Conservation (phyloP, 2,113 vertebrate species). For the Halcyon malimbica region DNA sequence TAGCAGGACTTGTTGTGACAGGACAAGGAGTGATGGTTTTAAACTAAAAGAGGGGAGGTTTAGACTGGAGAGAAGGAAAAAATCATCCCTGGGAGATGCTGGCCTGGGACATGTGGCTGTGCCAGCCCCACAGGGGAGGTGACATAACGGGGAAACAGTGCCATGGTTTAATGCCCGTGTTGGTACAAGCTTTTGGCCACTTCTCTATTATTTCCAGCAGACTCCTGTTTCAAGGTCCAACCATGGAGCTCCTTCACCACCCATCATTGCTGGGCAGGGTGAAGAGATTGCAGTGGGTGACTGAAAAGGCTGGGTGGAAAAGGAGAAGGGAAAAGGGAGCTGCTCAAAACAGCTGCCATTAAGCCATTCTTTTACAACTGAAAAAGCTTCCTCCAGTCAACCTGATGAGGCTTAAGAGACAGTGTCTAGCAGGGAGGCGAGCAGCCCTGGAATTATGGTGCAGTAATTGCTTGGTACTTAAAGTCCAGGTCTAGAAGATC, state of each 20-base stretch:
- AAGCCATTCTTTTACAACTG: neutral
- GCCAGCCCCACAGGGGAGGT: neutral
- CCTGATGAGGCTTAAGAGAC: neutral
- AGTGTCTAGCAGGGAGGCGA: neutral
- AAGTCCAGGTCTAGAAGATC: slow-evolving; percentile 42
- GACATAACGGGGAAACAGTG: neutral
- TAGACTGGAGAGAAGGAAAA: neutral
- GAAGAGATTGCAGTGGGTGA: neutral
- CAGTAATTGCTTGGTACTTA: slow-evolving; percentile 63
- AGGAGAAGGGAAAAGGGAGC: neutral
- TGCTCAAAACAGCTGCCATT: neutral
- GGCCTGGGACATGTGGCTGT: neutral
- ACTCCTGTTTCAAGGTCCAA: accelerated
- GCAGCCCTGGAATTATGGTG: slow-evolving; percentile 14
- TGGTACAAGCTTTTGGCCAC: neutral
- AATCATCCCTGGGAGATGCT: neutral
- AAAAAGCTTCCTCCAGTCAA: neutral
- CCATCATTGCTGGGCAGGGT: neutral
- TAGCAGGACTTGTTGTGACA: neutral
- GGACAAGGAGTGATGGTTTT: neutral
- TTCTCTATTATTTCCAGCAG: neutral
- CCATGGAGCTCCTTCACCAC: neutral
- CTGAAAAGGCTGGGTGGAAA: neutral
- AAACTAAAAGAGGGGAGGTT: neutral
- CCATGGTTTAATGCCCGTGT: neutral